These are phyloP conservation scores for Belonocnema kinseyi DNA, from an alignment of 1,140 invertebrate species.

Conservation along the genomic window DNA sequence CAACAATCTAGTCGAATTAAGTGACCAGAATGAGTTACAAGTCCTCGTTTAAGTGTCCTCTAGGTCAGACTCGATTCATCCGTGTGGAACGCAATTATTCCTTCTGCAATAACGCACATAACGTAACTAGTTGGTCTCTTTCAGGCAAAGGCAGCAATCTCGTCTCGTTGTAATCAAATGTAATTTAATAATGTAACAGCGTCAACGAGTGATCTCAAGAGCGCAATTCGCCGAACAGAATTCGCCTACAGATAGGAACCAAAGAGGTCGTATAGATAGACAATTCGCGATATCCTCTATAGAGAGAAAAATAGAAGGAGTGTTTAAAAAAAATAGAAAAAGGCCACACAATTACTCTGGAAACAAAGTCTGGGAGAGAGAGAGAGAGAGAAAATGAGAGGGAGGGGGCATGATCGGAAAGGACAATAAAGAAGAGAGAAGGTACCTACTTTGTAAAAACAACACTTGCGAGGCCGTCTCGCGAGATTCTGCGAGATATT, in stretches of 20 bases:
- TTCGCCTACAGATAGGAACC: slow-evolving; percentile 3
- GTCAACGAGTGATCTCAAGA: slow-evolving; percentile 42
- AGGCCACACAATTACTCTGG: neutral
- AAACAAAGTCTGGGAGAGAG: slow-evolving; percentile 24
- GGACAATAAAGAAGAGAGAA: slow-evolving; percentile 37
- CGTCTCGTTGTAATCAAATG: slow-evolving; percentile 53
- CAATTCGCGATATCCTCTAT: neutral
- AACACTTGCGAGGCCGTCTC: slow-evolving; percentile 41
- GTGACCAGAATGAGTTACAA: neutral
- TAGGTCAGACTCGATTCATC: neutral
- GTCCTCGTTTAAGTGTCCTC: neutral
- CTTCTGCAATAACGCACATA: neutral
- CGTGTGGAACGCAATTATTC: slow-evolving; percentile 5
- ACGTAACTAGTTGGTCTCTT: slow-evolving; percentile 19
- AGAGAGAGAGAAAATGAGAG: too few relatives aligned
- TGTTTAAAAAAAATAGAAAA: slow-evolving; percentile 12
- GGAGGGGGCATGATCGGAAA: slow-evolving; percentile 1
- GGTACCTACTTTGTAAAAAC: neutral
- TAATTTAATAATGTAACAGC: slow-evolving; percentile 59
- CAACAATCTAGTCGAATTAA: too few relatives aligned
- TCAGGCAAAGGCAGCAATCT: slow-evolving; percentile 53
- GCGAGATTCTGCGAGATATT: slow-evolving; percentile 55
- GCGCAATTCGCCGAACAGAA: slow-evolving; percentile 51
- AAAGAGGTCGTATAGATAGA: slow-evolving; percentile 20
- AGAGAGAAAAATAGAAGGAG: slow-evolving; percentile 30